Conservation (phyloP, 1,140 invertebrate genomes). For the Drosophila jambulina region DNA sequence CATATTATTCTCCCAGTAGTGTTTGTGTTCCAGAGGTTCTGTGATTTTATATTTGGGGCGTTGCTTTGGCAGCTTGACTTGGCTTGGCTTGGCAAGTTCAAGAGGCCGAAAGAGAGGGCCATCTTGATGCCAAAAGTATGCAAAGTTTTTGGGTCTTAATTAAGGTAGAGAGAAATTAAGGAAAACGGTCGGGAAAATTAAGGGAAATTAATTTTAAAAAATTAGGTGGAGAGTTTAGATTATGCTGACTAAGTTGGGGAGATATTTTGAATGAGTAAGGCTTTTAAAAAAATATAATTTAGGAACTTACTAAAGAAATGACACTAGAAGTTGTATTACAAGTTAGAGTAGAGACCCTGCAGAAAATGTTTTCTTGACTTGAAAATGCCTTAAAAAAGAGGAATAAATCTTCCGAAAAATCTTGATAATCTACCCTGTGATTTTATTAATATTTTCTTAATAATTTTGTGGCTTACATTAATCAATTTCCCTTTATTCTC, state of each 20-base stretch:
- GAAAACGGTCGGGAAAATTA: not conserved
- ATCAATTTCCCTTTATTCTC: not conserved
- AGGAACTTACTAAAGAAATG: not conserved
- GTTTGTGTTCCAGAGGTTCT: conserved; percentile 17
- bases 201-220: not conserved
- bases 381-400: too few species aligned
- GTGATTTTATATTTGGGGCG: conserved; percentile 63
- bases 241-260: not conserved
- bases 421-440: not conserved
- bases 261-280: not conserved
- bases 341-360: too few species aligned
- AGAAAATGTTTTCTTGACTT: too few species aligned
- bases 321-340: too few species aligned
- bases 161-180: not conserved
- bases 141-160: conserved; percentile 43
- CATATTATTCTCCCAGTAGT: not conserved
- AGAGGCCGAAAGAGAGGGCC: conserved; percentile 20
- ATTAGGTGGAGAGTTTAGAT: too few species aligned
- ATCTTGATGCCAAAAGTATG: conserved; percentile 59
- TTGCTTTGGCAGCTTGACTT: conserved; percentile 36
- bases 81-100: conserved; percentile 42
- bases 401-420: not conserved
- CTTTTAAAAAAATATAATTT: not conserved
- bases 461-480: not conserved
- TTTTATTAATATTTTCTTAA: not conserved